Evolutionary conservation across 1,140 invertebrate genomes (phyloP), one percentile per base, ranked within the genome.

Genomic region (Adelges cooleyi): DNA sequence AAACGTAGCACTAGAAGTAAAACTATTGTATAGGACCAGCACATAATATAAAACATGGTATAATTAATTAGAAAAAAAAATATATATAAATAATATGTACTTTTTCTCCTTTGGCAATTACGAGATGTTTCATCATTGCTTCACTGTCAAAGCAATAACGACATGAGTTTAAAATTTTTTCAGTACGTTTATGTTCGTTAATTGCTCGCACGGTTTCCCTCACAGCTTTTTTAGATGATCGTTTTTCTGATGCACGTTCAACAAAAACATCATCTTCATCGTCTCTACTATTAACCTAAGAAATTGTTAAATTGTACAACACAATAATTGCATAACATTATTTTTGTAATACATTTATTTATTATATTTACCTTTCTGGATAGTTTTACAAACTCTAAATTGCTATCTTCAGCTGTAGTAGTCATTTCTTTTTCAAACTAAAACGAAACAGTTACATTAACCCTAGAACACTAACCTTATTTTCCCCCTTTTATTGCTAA

Each of bases 381-480:
- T 65, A 90, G 77, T 72, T 85, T 82, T 6, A 84, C 80, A 73
- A 96, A 91, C 73, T 88, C 80, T 51, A 81, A 81, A 74, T 95
- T 86, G 72, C 92, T 81, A 72, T 95, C 88, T 68, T 86, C 83
- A 27, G 83, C 83, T 25, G 85, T 86, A 29, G 82, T 85, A 73
- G 84, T 82, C 77, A 92, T 95, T 77, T 98, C 95, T 70, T 83
- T 80, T 77, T 92, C 82, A 75, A 95, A 94, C 88, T 90, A 70
- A 67, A 82, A 52, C 20, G 79, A 70, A 69, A 68, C 11, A 33
- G n/a, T n/a, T n/a, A n/a, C n/a, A n/a, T n/a, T n/a, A n/a, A n/a
- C n/a, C n/a, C n/a, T n/a, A n/a, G n/a, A n/a, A n/a, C n/a, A n/a
- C n/a, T n/a, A n/a, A n/a, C n/a, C n/a, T n/a, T n/a, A n/a, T n/a